Conservation (phyloP, 2,888 invertebrate genomes). For the Eustalomyia histrio region DNA sequence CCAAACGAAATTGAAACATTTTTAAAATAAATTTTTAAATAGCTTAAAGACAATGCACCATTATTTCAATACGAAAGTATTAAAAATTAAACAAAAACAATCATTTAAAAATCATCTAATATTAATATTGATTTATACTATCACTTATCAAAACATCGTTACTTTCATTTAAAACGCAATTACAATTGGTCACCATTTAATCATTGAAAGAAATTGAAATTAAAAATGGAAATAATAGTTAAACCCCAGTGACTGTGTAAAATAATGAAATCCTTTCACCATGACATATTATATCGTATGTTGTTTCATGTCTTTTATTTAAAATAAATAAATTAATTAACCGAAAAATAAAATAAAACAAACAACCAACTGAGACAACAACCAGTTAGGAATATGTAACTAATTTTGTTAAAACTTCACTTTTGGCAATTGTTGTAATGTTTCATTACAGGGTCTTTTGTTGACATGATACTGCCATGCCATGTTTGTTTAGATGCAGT, state of each 20-base stretch:
- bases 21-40: background rate
- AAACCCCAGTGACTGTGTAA: background rate
- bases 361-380: background rate
- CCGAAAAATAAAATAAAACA: conserved; percentile 3
- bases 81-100: background rate
- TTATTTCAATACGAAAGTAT: conserved; percentile 31
- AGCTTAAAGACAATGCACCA: background rate
- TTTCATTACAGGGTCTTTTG: conserved; percentile 31
- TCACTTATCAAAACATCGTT: conserved; percentile 15
- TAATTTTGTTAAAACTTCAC: conserved; percentile 43
- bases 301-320: conserved; percentile 4
- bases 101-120: background rate
- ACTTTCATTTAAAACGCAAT: conserved; percentile 23
- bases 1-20: background rate
- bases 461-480: conserved; percentile 41
- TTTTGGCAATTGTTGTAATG: conserved; percentile 51
- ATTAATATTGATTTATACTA: conserved; percentile 5
- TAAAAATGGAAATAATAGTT: conserved; percentile 1
- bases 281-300: background rate
- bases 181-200: too few relatives aligned
- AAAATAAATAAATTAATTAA: conserved; percentile 38
- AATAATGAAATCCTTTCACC: conserved; percentile 40
- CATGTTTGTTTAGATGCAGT: conserved; percentile 20
- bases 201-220: background rate
- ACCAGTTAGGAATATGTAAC: conserved; percentile 15